Conservation (phyloP, 2,888 invertebrate species). For the Microctonus brassicae region DNA sequence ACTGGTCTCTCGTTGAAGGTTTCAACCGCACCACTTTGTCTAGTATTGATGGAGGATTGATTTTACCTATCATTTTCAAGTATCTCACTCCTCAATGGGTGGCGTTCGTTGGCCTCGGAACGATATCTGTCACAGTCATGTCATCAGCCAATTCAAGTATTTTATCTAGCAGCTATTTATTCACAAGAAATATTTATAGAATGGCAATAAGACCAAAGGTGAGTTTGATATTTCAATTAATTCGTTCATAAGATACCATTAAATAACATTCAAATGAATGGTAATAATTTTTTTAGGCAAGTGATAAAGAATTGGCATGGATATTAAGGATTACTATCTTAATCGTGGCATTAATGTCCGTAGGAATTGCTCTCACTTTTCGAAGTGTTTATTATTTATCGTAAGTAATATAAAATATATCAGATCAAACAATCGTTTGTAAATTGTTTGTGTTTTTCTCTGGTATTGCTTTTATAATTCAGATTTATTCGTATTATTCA, state of each 20-base stretch:
- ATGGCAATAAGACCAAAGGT: constrained; percentile 77
- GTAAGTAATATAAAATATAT: constrained; percentile 58
- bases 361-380: constrained; percentile 77
- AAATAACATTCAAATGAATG: not conserved
- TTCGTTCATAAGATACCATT: not conserved
- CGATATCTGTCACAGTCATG: constrained; percentile 83
- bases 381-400: constrained; percentile 75
- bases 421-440: not conserved
- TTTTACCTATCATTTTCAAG: constrained; percentile 78
- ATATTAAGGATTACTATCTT: constrained; percentile 77
- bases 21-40: constrained; percentile 53
- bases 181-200: constrained; percentile 80
- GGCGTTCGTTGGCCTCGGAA: constrained; percentile 79
- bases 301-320: constrained; percentile 78
- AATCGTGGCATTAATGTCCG: constrained; percentile 74
- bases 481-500: not conserved
- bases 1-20: constrained; percentile 71
- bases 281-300: constrained; percentile 71
- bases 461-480: not conserved
- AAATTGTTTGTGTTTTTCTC: not conserved
- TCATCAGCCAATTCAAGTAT: constrained; percentile 82
- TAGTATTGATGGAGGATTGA: constrained; percentile 71
- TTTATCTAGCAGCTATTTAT: constrained; percentile 80
- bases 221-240: constrained; percentile 45
- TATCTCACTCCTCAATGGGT: constrained; percentile 73